Conservation (phyloP, 2,797 vertebrate genomes). For the Dermochelys coriacea region DNA sequence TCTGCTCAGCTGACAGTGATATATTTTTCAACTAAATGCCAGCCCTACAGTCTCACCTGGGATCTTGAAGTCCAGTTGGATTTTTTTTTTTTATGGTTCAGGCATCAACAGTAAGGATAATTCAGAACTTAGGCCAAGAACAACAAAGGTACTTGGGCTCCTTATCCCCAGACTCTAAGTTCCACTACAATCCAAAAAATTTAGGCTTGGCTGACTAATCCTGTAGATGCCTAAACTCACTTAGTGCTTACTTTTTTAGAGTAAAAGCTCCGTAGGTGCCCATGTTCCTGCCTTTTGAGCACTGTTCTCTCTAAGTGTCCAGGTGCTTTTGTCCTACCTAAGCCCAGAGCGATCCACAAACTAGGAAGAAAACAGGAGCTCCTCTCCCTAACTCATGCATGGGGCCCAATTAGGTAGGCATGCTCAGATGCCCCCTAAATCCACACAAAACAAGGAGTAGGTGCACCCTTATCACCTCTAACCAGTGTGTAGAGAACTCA, state of each 20-base stretch:
- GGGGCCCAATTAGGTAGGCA: not conserved
- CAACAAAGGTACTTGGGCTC: not conserved
- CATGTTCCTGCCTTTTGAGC: not conserved
- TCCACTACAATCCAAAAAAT: not conserved
- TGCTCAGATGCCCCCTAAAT: not conserved
- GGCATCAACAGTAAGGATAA: not conserved
- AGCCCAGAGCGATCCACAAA: not conserved
- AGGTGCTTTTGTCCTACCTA: not conserved
- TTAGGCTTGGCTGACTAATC: not conserved
- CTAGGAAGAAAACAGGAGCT: not conserved
- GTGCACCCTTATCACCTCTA: not conserved
- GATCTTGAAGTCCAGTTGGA: not conserved
- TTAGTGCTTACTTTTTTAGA: not conserved
- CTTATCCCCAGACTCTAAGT: not conserved
- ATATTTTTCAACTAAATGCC: not conserved
- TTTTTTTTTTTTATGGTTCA: not conserved
- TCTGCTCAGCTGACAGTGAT: not conserved
- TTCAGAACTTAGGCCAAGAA: not conserved
- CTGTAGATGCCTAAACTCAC: not conserved
- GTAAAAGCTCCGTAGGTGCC: not conserved
- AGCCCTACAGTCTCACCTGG: not conserved
- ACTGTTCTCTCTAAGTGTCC: not conserved
- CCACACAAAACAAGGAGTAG: not conserved
- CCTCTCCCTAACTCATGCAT: not conserved
- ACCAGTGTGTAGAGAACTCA: not conserved